Conservation (phyloP, 2,888 invertebrate genomes). For the Meteorus cinctellus region DNA sequence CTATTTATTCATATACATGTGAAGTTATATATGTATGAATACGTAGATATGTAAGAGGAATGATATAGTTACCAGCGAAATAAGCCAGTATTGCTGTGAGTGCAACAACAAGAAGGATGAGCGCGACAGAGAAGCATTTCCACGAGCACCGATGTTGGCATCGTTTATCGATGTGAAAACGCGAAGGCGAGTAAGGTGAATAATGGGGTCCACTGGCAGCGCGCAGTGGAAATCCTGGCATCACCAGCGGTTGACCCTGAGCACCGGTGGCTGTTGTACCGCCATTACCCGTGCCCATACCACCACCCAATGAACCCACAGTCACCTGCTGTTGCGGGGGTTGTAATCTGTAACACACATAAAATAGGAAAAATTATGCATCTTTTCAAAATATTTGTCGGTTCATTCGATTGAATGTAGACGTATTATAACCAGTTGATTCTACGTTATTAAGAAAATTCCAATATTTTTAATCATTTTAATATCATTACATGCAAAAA, state of each 20-base stretch:
- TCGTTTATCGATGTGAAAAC: constrained; percentile 95
- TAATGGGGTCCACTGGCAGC: constrained; percentile 84
- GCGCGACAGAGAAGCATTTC: constrained; percentile 95
- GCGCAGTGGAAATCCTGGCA: constrained; percentile 91
- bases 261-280: constrained; percentile 79
- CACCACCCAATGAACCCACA: constrained; percentile 75
- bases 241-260: constrained; percentile 86
- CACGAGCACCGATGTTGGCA: constrained; percentile 96
- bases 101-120: constrained; percentile 92
- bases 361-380: background rate
- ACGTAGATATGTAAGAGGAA: background rate
- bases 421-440: no score
- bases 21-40: background rate
- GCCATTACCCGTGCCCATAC: constrained; percentile 73
- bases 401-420: no score
- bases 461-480: no score
- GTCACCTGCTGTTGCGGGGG: constrained; percentile 76
- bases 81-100: constrained; percentile 95
- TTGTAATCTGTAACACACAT: constrained; percentile 71
- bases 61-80: constrained; percentile 87
- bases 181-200: constrained; percentile 92
- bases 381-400: background rate
- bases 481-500: no score
- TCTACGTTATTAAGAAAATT: no score
- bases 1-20: background rate